These are phyloP conservation scores for Argya squamiceps DNA, from an alignment of 2,797 vertebrate genomes.

Conservation along the genomic window DNA sequence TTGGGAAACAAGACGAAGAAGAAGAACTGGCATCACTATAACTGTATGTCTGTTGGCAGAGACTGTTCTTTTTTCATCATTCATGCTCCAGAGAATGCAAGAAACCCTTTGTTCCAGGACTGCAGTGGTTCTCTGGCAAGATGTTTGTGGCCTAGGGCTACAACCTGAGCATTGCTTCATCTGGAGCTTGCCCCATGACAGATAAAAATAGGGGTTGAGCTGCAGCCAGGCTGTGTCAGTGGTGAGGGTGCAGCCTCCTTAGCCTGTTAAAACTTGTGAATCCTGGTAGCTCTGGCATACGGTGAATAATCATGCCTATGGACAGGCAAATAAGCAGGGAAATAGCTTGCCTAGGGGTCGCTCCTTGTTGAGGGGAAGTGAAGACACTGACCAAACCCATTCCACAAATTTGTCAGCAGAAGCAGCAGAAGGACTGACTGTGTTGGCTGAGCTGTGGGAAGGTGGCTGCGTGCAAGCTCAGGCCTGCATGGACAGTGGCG, in stretches of 20 bases:
- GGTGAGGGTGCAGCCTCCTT: background rate
- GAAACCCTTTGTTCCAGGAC: background rate
- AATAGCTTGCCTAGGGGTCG: background rate
- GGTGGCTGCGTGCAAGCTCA: fast-evolving
- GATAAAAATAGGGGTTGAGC: conserved; percentile 24
- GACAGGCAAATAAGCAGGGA: background rate
- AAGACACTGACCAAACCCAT: background rate
- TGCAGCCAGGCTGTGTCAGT: background rate
- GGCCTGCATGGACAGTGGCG: fast-evolving
- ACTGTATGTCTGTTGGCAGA: background rate
- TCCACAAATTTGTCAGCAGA: background rate
- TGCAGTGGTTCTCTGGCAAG: background rate
- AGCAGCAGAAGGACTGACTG: background rate
- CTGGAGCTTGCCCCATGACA: background rate
- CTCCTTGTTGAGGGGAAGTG: background rate
- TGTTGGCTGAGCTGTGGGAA: background rate
- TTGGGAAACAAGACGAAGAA: background rate
- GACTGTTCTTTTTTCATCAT: background rate
- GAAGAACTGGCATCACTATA: background rate
- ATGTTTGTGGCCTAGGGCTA: background rate
- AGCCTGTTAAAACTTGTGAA: conserved; percentile 1
- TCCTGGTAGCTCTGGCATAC: background rate
- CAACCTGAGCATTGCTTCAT: background rate
- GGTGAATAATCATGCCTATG: background rate
- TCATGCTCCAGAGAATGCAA: background rate